Conservation (phyloP, 2,797 vertebrate species). For the Phoxinus dragarum region DNA sequence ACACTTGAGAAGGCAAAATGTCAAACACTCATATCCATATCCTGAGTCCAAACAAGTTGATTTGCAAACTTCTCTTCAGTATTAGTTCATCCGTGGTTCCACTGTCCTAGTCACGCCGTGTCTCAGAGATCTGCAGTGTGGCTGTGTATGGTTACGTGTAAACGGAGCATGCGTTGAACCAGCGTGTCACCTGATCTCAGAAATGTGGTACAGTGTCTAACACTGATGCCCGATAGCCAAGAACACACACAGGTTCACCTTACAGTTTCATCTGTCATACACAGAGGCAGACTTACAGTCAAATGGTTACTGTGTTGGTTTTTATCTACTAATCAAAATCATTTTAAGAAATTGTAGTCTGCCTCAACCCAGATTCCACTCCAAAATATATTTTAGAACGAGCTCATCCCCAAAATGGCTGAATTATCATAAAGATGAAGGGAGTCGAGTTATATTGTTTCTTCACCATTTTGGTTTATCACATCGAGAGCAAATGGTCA, state of each 20-base stretch:
- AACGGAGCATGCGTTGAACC: conserved; percentile 48
- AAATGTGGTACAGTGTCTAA: conserved; percentile 4
- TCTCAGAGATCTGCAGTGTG: not conserved
- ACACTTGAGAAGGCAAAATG: not conserved
- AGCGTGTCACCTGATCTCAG: conserved; percentile 55
- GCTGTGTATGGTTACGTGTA: conserved; percentile 46
- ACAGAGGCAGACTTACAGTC: not conserved
- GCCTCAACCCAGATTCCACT: too few species aligned
- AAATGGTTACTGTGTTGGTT: not conserved
- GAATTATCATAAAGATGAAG: too few species aligned
- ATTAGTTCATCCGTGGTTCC: not conserved
- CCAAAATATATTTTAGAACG: too few species aligned
- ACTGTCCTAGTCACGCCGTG: not conserved
- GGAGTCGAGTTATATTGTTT: too few species aligned
- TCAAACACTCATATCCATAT: not conserved
- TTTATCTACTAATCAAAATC: not conserved
- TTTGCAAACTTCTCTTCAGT: not conserved
- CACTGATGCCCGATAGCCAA: conserved; percentile 20
- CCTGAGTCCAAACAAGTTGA: not conserved
- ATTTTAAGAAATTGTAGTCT: too few species aligned
- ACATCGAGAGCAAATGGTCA: too few species aligned
- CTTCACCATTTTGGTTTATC: too few species aligned
- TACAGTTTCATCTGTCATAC: not conserved
- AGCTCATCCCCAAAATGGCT: too few species aligned
- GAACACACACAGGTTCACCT: conserved; percentile 28